These are phyloP conservation scores for Cygnus atratus DNA, from an alignment of 2,113 vertebrate genomes.

Conservation along the genomic window DNA sequence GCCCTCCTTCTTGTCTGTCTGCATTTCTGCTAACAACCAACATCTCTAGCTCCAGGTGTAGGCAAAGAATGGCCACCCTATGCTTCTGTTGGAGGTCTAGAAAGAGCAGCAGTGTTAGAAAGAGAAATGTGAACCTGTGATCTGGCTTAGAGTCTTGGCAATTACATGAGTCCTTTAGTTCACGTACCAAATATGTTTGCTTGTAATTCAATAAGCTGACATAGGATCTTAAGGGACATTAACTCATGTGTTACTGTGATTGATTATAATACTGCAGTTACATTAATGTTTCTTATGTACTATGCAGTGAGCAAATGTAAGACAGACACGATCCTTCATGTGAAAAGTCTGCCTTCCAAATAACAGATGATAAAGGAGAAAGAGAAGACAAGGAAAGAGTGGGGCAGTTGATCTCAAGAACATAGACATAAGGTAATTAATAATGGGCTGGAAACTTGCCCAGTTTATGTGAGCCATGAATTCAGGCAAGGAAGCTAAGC, in stretches of 20 bases:
- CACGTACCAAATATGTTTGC: constrained; percentile 21
- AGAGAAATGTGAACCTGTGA: constrained; percentile 1
- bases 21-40: neutral
- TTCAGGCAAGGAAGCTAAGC: constrained; percentile 1
- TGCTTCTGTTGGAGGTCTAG: neutral
- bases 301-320: neutral
- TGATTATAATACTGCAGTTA: neutral
- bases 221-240: constrained; percentile 25
- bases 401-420: neutral
- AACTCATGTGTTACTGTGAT: constrained; percentile 3
- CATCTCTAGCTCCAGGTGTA: neutral
- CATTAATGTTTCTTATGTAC: neutral
- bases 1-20: neutral
- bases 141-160: neutral
- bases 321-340: neutral
- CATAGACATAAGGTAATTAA: constrained; percentile 42
- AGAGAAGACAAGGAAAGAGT: neutral
- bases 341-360: constrained; percentile 16
- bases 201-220: constrained; percentile 39
- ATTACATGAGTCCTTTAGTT: neutral
- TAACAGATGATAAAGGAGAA: neutral
- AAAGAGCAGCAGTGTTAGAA: neutral
- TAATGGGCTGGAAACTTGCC: constrained; percentile 45
- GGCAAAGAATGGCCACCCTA: neutral
- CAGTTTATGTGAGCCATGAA: neutral